Evolutionary conservation across 2,113 vertebrate species (phyloP).

Genomic region (Plectropomus leopardus): DNA sequence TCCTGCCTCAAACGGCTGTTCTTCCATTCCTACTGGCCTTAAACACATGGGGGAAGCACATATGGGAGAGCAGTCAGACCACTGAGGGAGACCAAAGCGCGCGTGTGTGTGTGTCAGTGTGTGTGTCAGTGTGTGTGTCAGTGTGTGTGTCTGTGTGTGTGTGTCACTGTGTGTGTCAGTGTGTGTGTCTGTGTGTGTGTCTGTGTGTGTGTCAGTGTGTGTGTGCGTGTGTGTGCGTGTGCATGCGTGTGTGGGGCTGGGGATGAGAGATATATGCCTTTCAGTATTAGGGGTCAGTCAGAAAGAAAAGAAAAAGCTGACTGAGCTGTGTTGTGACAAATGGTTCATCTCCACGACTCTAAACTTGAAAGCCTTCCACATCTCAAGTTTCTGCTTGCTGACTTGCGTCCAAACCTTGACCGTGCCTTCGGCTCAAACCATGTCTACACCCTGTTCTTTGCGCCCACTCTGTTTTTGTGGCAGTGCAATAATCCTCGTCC

Average conservation of each 20-base stretch:
- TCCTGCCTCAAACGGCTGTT: conserved; percentile 65
- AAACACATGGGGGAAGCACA: conserved; percentile 70
- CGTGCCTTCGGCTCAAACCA: conserved; percentile 33
- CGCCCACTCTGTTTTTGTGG: conserved; percentile 44
- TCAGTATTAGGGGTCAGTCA: conserved; percentile 80
- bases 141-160: too few species aligned
- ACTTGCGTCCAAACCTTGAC: conserved; percentile 26
- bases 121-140: conserved; percentile 18
- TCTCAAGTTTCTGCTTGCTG: conserved; percentile 50
- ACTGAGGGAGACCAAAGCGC: conserved; percentile 69
- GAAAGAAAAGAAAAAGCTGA: conserved; percentile 51
- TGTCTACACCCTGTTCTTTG: conserved; percentile 43
- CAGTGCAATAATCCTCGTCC: conserved; percentile 33
- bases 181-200: conserved; percentile 19
- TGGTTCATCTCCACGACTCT: conserved; percentile 57
- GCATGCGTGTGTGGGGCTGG: conserved; percentile 23
- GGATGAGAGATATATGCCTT: conserved; percentile 68
- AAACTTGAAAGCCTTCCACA: conserved; percentile 72
- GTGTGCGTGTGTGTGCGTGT: conserved; percentile 9
- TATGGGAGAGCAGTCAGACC: conserved; percentile 78
- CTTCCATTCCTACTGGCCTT: conserved; percentile 74
- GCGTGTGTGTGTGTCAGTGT: conserved; percentile 15
- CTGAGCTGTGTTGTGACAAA: conserved; percentile 48
- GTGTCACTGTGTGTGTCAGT: conserved; percentile 21
- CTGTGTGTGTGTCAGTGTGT: conserved; percentile 7